Evolutionary conservation across 2,797 vertebrate genomes (phyloP), one percentile per base, ranked within the genome.

Genomic region (Neoniphon sammara): DNA sequence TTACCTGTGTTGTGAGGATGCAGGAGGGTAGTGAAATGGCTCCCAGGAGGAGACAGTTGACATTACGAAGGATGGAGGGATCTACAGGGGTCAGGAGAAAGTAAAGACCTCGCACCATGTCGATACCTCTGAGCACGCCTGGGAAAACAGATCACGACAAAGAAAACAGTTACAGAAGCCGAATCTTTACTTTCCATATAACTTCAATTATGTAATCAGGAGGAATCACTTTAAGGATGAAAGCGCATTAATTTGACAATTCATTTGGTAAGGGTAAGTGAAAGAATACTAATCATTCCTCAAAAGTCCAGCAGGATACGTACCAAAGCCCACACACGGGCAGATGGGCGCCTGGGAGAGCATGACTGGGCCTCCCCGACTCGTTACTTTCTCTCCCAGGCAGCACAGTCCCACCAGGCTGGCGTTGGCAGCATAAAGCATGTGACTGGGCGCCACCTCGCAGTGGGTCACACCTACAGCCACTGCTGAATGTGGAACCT

Each of bases 1-100:
- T 73, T 84, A 99, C 98, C 96, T 99, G 97, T 61, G 87, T 84
- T 47, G 94, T 95, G 52, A 98, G 80, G 78, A 98, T 60, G 15
- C 94, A 94, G 25, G 94, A 93, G 0, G 98, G 98, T 49, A 98
- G 55, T 0, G 94, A 83, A 0, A 98, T 64, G 1, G 90, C 94
- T 0, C 98, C 98, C 0, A 99, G 82, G 0, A 98, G 93, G 53
- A 99, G 91, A 74, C 97, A 99, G 53, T 99, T 99, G 82, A 99
- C 97, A 0, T 89, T 85, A 10, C 94, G 89, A 1, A 99, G 91
- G 44, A 91, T 67, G 5, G 94, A 90, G 0, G 96, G 96, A 59
- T 94, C 91, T 5, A 98, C 83, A 0, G 97, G 96, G 0, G 97
- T 98, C 80, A 99, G 86, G 55, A 99, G 17, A 31, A 95, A 93